Evolutionary conservation across 2,888 invertebrate genomes (phyloP).

Genomic region (Adineta ricciae): DNA sequence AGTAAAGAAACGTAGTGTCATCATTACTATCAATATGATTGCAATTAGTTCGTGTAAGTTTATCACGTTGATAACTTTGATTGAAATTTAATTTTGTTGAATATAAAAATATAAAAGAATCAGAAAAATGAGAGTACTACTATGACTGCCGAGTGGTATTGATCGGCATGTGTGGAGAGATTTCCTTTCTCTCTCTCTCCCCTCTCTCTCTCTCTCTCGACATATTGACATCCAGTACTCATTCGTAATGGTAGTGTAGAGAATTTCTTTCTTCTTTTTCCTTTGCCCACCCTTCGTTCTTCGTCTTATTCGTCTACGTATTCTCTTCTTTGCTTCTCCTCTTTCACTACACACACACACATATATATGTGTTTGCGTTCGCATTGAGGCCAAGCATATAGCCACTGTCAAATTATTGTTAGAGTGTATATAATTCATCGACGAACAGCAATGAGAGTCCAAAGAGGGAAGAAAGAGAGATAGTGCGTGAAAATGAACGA

Average conservation of each 20-base stretch:
- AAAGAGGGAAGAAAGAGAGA: conserved; percentile 7
- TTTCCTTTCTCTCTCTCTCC: conserved; percentile 11
- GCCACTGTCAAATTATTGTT: conserved; percentile 19
- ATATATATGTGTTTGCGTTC: not conserved
- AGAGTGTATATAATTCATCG: conserved; percentile 6
- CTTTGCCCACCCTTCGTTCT: not conserved
- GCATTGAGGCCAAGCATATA: conserved; percentile 6
- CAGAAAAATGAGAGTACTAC: not conserved
- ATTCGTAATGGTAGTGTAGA: conserved; percentile 1
- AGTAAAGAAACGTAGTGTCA: conserved; percentile 8
- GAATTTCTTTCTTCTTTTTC: not conserved
- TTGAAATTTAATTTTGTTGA: not conserved
- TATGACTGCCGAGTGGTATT: not conserved
- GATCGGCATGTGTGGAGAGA: conserved; percentile 12
- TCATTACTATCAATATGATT: not conserved
- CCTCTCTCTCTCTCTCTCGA: not conserved
- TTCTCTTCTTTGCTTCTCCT: not conserved
- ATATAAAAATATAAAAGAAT: not conserved
- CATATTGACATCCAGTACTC: not conserved
- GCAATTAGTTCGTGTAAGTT: not conserved
- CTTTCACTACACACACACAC: not conserved
- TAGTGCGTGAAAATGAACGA: not conserved
- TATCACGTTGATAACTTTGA: too few relatives aligned
- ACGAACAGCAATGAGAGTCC: not conserved
- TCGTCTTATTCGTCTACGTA: conserved; percentile 12